Conservation (phyloP, 2,888 invertebrate species). For the Brassicogethes aeneus region DNA sequence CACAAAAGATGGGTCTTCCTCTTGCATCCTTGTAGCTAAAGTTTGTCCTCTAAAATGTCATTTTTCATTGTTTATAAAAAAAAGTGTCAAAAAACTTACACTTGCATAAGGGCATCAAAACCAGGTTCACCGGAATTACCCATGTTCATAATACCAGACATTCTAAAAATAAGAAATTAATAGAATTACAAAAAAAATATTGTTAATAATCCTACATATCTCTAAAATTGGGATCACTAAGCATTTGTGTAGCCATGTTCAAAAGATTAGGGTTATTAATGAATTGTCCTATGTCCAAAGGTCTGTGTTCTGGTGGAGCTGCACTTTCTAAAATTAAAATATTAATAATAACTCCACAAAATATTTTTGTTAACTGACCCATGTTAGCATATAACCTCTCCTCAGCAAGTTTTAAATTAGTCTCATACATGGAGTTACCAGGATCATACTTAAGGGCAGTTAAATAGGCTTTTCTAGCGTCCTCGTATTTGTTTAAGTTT, state of each 20-base stretch:
- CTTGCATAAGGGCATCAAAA: slow-evolving; percentile 33
- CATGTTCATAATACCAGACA: slow-evolving; percentile 35
- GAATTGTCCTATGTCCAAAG: slow-evolving; percentile 53
- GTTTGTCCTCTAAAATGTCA: slow-evolving; percentile 53
- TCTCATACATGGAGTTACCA: slow-evolving; percentile 80
- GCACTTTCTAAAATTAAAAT: slow-evolving; percentile 19
- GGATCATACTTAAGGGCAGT: slow-evolving; percentile 88
- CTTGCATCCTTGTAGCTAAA: slow-evolving; percentile 73
- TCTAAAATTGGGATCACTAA: slow-evolving; percentile 77
- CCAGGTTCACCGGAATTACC: slow-evolving; percentile 28
- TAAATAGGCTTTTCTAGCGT: slow-evolving; percentile 79
- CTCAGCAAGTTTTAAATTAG: slow-evolving; percentile 77
- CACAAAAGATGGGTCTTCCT: slow-evolving; percentile 72
- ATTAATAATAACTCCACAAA: not conserved
- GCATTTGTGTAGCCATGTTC: slow-evolving; percentile 77
- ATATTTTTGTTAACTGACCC: slow-evolving; percentile 14
- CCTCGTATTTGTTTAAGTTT: slow-evolving; percentile 69
- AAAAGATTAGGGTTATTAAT: slow-evolving; percentile 75
- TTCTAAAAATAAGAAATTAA: slow-evolving; percentile 25
- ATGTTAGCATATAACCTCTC: slow-evolving; percentile 40
- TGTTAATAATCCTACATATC: slow-evolving; percentile 44
- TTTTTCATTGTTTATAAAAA: not conserved
- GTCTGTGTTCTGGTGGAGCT: slow-evolving; percentile 21
- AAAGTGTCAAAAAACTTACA: slow-evolving; percentile 21
- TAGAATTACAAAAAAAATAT: slow-evolving; percentile 4